Base-by-base conservation (phyloP, 2,888 invertebrate species). In the Nemapogon koenigi region DNA sequence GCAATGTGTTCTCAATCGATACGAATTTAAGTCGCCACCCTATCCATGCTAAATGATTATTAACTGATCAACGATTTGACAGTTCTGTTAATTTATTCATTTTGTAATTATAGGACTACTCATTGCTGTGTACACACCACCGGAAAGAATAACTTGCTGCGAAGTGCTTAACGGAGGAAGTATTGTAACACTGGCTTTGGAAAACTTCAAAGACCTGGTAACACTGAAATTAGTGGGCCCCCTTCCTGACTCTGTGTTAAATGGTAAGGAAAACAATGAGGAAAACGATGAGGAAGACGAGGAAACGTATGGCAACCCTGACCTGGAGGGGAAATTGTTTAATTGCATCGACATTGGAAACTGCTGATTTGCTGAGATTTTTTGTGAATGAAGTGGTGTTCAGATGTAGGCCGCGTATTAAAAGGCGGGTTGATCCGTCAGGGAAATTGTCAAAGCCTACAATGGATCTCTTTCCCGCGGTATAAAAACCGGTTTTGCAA, bases 51-150 rank as follows among this genome's bases (percentile, higher is more conserved):
- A n/a, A n/a, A n/a, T n/a, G n/a, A n/a, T n/a, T n/a, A n/a, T n/a
- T n/a, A n/a, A n/a, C n/a, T n/a, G n/a, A n/a, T n/a, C n/a, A n/a
- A n/a, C n/a, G n/a, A n/a, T n/a, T n/a, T n/a, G n/a, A n/a, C n/a
- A n/a, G n/a, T n/a, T n/a, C n/a, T n/a, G n/a, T n/a, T n/a, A n/a
- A n/a, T n/a, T n/a, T n/a, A n/a, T n/a, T n/a, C n/a, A n/a, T n/a
- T 35, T 32, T 2, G 19, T 41, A 42, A 48, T 56, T 60, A n/a
- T 63, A 91, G 91, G 91, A 33, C 86, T 87, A 59, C 79, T 90
- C 38, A 76, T 91, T 55, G 87, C 91, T 16, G 89, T 90, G 0
- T 91, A 87, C 69, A 90, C 90, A 3, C 90, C 91, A 1, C 86
- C 87, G 31, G 81, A 83, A 32, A 82, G 86, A 42, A 86, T 91